Base-by-base conservation (phyloP, 2,888 invertebrate genomes). In the Ophion ellenae region DNA sequence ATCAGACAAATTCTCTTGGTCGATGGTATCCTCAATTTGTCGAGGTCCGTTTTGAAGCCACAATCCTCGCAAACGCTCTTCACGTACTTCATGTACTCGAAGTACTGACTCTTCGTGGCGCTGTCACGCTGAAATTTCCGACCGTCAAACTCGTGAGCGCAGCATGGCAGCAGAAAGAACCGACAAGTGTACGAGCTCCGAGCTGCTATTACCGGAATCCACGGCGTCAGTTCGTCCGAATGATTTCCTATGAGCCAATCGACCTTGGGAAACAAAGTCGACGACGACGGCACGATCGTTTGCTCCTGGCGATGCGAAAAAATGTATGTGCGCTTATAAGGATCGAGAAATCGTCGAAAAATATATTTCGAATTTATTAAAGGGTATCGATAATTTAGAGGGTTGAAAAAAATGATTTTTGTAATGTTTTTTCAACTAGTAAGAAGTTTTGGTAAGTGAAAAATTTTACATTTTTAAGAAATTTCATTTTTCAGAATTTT, bases 231-330 rank as follows among this genome's bases (percentile, higher is more conserved):
- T 94, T 99, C 99, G 95, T 99, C 99, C 17, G 99, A 99, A 95
- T 99, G 99, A 94, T 99, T 99, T 76, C 99, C 99, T 93, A 99
- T 98, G 75, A 99, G 94, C 99, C 99, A 99, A 91, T 98, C 97
- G 45, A 95, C 95, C n/a, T 96, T 95, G 10, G 97, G 96, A 91
- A 97, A 98, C 66, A 96, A 92, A 86, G 95, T 95, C 75, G 95
- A 93, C 86, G 96, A 95, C 11, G 96, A 96, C 71, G 97, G 97
- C 83, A 95, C 95, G 79, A 98, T 95, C 3, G 96, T 95, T 90
- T 94, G 95, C 88, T 96, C 96, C 97, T 97, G 90, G 71, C 63
- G n/a, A 95, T 95, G 61, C 64, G 83, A 87, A 83, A 85, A 81
- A 86, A 57, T 0, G 2, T 24, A 45, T 40, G 24, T 14, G 40